A percentile compares a stretch with the other conserved stretches of the same genome.
phyloP scores from a whole-genome alignment of 2,113 vertebrate species.

The Saiga tatarica region DNA sequence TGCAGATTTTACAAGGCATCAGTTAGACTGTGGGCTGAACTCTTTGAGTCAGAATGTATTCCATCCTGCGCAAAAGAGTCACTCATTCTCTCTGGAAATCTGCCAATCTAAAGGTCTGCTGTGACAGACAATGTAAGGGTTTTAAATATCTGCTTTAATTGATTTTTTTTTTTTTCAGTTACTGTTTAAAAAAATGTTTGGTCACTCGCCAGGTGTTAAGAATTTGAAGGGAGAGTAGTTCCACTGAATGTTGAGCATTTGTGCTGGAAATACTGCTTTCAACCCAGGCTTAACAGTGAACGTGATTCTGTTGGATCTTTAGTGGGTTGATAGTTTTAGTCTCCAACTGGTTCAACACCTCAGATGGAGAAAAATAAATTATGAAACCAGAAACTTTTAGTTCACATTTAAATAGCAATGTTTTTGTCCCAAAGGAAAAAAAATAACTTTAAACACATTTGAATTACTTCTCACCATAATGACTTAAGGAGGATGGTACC shows the following conservation, averaged over 20 bases:
- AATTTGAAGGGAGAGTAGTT: neutral
- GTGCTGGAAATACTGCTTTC: constrained; percentile 16
- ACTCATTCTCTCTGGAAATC: neutral
- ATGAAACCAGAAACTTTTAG: neutral
- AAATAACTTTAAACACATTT: neutral
- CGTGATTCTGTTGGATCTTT: constrained; percentile 8
- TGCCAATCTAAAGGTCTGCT: constrained; percentile 10
- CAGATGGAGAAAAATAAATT: constrained; percentile 38
- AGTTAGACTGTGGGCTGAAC: neutral
- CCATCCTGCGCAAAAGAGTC: neutral
- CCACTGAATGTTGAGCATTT: constrained; percentile 27
- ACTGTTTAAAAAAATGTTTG: constrained; percentile 1
- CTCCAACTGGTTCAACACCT: neutral
- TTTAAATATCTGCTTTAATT: neutral
- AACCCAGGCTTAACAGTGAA: neutral
- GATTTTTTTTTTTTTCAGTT: neutral
- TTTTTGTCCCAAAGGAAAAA: constrained; percentile 5
- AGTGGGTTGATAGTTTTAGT: neutral
- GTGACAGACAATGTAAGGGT: neutral
- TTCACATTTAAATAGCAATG: constrained; percentile 37
- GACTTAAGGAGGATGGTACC: neutral
- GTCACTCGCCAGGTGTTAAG: neutral
- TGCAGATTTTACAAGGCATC: neutral
- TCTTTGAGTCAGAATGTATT: neutral
- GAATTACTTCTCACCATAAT: neutral